Conservation (phyloP, 2,888 invertebrate species). For the Clostera curtula region DNA sequence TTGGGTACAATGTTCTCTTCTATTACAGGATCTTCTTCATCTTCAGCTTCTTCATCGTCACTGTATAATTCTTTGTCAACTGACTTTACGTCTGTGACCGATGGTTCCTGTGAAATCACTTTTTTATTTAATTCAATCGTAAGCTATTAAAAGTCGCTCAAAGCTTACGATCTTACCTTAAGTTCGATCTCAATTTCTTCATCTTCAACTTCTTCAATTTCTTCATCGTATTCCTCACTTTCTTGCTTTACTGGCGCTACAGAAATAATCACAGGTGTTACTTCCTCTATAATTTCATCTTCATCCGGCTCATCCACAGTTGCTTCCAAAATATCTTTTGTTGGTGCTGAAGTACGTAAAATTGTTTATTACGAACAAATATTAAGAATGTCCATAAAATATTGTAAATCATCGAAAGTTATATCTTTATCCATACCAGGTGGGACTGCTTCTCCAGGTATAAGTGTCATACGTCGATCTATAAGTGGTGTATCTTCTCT, state of each 20-base stretch:
- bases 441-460: constrained; percentile 38
- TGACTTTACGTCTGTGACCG: constrained; percentile 14
- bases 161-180: constrained; percentile 23
- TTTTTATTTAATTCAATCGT: constrained; percentile 1
- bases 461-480: constrained; percentile 63
- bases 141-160: too few relatives aligned
- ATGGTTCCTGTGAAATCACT: constrained; percentile 25
- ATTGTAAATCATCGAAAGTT: constrained; percentile 4
- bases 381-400: constrained; percentile 8
- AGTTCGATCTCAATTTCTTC: constrained; percentile 18
- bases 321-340: constrained; percentile 24
- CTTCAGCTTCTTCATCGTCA: constrained; percentile 48
- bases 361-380: constrained; percentile 11
- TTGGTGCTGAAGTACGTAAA: constrained; percentile 27
- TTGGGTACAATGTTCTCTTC: constrained; percentile 38
- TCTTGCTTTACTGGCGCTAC: constrained; percentile 30
- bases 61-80: constrained; percentile 50
- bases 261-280: constrained; percentile 25
- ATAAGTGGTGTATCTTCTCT: constrained; percentile 49
- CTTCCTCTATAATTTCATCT: constrained; percentile 24
- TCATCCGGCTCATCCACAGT: constrained; percentile 22
- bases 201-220: constrained; percentile 37
- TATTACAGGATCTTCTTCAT: constrained; percentile 40
- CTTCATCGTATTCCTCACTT: constrained; percentile 36
- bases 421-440: constrained; percentile 30